phyloP scores from a whole-genome alignment of 2,113 vertebrate species.

The Callithrix jacchus region DNA sequence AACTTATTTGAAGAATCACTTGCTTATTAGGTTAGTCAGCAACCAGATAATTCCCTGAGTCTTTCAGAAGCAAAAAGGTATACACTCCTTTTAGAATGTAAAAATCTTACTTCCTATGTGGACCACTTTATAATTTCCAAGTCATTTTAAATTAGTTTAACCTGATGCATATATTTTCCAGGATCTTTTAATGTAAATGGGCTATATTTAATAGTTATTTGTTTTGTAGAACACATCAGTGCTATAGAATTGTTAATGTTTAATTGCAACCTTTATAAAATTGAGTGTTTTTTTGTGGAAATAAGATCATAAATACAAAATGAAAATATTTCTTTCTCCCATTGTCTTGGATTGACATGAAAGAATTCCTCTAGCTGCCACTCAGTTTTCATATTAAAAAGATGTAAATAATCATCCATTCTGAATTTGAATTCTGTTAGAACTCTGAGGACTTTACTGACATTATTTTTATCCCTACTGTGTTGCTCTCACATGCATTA shows the following conservation, averaged over 20 bases:
- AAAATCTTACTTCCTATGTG: not conserved
- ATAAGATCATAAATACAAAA: not conserved
- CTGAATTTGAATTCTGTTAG: not conserved
- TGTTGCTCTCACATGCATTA: not conserved
- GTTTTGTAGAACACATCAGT: not conserved
- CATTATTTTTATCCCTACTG: not conserved
- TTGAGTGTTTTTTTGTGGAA: not conserved
- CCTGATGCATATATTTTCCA: not conserved
- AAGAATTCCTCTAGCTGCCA: not conserved
- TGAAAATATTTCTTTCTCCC: not conserved
- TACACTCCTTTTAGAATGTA: not conserved
- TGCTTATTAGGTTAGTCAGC: not conserved
- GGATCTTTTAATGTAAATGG: not conserved
- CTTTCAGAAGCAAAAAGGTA: not conserved
- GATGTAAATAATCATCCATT: not conserved
- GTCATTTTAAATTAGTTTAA: not conserved
- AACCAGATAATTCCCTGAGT: not conserved
- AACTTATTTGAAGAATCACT: not conserved
- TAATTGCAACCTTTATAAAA: not conserved
- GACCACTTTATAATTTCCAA: not conserved
- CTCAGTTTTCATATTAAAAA: conserved; percentile 39
- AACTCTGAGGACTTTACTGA: conserved; percentile 2
- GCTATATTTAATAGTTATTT: not conserved
- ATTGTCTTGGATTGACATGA: not conserved
- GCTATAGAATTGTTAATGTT: not conserved